Evolutionary conservation across 1,140 invertebrate genomes (phyloP).

Genomic region (Lepidurus apus): DNA sequence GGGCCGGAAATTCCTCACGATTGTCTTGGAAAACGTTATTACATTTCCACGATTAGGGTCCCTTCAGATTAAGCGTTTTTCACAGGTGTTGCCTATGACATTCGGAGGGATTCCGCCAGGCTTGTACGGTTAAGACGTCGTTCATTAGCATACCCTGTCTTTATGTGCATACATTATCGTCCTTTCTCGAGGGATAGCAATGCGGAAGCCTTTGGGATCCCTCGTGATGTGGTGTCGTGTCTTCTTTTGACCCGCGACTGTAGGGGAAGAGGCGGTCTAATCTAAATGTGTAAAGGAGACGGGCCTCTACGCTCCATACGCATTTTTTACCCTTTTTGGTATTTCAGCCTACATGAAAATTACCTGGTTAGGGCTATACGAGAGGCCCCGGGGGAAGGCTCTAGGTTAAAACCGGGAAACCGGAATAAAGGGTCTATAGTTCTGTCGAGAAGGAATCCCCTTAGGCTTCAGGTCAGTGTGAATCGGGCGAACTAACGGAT

Average conservation of each 20-base stretch:
- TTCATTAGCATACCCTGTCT: neutral
- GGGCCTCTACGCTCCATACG: neutral
- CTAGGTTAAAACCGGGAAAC: neutral
- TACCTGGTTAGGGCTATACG: neutral
- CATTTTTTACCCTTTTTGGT: neutral
- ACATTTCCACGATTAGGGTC: no score
- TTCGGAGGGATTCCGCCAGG: neutral
- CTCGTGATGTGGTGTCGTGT: neutral
- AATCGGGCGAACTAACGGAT: neutral
- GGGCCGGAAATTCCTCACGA: no score
- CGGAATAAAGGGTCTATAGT: no score
- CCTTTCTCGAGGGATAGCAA: neutral
- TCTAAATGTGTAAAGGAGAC: neutral
- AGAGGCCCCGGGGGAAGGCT: neutral
- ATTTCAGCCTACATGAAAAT: no score
- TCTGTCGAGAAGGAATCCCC: neutral
- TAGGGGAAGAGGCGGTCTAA: neutral
- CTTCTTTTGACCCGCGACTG: neutral
- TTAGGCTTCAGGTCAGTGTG: slow-evolving; percentile 5
- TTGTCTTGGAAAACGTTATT: no score
- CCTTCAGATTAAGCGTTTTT: no score
- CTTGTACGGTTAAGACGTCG: neutral
- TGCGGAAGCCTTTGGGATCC: neutral
- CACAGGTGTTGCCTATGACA: no score
- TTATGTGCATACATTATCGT: neutral